phyloP scores from a whole-genome alignment of 2,113 vertebrate species.

The Neolamprologus tretocephalus region DNA sequence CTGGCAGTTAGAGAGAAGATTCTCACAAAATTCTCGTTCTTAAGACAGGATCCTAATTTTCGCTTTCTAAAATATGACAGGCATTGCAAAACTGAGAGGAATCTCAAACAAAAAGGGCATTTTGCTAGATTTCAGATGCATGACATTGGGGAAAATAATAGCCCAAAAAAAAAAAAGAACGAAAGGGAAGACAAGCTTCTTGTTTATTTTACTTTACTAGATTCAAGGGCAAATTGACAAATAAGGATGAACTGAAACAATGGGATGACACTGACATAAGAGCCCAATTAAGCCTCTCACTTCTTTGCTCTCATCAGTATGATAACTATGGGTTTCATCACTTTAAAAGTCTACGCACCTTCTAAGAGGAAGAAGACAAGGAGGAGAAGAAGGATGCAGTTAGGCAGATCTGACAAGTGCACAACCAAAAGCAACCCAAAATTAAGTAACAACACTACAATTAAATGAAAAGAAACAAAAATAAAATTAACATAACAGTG shows the following conservation, averaged over 20 bases:
- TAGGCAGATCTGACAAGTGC: not conserved
- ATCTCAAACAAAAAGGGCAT: not conserved
- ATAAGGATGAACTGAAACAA: not conserved
- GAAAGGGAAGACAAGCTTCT: not conserved
- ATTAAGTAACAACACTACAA: not conserved
- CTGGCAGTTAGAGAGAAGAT: not conserved
- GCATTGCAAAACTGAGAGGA: not conserved
- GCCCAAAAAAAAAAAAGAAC: not conserved
- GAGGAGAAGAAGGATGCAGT: not conserved
- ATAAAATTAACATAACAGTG: not conserved
- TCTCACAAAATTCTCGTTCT: not conserved
- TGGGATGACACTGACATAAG: not conserved
- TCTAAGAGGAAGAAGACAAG: not conserved
- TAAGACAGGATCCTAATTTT: not conserved
- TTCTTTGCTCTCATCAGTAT: slow-evolving; percentile 18
- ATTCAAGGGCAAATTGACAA: slow-evolving; percentile 9
- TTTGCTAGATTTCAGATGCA: not conserved
- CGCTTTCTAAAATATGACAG: not conserved
- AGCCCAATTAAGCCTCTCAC: not conserved
- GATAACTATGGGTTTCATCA: slow-evolving; percentile 4
- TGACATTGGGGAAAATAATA: not conserved
- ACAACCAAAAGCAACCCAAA: not conserved
- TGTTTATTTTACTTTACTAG: not conserved
- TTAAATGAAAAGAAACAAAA: not conserved
- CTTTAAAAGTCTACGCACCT: not conserved